Evolutionary conservation across 2,797 vertebrate genomes (phyloP).

Genomic region (Aratinga solstitialis): DNA sequence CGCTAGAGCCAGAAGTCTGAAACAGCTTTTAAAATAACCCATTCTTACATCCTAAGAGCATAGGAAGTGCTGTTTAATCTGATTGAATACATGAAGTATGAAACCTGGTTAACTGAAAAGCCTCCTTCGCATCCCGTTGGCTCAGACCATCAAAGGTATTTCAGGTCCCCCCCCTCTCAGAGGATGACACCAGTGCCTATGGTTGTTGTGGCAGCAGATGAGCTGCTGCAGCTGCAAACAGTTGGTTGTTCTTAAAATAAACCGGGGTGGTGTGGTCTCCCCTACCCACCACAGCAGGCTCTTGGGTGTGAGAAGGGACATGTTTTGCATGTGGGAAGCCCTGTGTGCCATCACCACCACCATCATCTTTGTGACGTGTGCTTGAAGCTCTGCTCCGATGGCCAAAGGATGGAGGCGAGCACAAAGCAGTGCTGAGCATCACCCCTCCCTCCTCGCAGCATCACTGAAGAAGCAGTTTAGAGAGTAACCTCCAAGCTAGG

Average conservation of each 20-base stretch:
- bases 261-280: not conserved
- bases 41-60: not conserved
- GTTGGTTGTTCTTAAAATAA: not conserved
- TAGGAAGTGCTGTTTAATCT: not conserved
- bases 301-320: not conserved
- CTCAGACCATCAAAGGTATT: not conserved
- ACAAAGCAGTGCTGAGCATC: not conserved
- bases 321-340: not conserved
- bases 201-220: not conserved
- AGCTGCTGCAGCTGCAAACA: not conserved
- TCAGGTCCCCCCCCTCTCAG: not conserved
- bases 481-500: not conserved
- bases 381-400: not conserved
- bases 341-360: not conserved
- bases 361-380: not conserved
- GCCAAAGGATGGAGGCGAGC: not conserved
- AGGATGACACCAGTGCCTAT: accelerated
- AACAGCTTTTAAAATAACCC: not conserved
- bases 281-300: not conserved
- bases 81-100: not conserved
- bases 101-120: not conserved
- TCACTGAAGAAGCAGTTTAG: not conserved
- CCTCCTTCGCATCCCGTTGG: accelerated
- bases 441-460: accelerated
- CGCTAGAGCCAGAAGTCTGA: not conserved